A percentile compares a stretch with the other conserved stretches of the same genome.
Conservation (phyloP, 2,888 invertebrate genomes). For the Drosophila picticornis region DNA sequence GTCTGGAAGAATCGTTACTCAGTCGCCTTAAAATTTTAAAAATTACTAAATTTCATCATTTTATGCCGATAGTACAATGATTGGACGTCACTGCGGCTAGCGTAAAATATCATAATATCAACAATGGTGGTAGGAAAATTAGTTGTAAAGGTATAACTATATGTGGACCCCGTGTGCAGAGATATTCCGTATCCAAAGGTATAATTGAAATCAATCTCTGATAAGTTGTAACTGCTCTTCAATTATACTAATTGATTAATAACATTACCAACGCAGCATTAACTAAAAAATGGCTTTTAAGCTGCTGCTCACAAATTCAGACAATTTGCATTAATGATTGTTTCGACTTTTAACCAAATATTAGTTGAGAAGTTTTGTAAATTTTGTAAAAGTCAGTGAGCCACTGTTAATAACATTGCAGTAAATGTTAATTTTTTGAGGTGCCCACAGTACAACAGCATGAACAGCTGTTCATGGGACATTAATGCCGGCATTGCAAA, state of each 20-base stretch:
- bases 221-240: neutral
- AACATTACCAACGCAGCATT: neutral
- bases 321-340: neutral
- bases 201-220: too few species aligned
- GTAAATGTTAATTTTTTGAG: constrained; percentile 12
- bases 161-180: too few species aligned
- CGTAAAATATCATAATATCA: constrained; percentile 29
- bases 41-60: constrained; percentile 21
- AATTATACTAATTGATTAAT: neutral
- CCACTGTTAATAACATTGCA: constrained; percentile 1
- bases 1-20: constrained; percentile 33
- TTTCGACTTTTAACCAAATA: neutral
- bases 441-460: constrained; percentile 3
- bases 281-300: neutral
- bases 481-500: constrained; percentile 40
- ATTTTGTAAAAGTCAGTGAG: neutral
- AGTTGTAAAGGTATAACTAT: too few species aligned
- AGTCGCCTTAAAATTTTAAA: constrained; percentile 22
- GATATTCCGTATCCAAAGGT: too few species aligned
- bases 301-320: too few species aligned
- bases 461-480: neutral
- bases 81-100: constrained; percentile 21
- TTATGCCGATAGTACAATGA: constrained; percentile 26
- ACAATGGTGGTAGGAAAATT: neutral
- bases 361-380: neutral